Conservation (phyloP, 2,888 invertebrate genomes). For the Acanthopleura granulata region DNA sequence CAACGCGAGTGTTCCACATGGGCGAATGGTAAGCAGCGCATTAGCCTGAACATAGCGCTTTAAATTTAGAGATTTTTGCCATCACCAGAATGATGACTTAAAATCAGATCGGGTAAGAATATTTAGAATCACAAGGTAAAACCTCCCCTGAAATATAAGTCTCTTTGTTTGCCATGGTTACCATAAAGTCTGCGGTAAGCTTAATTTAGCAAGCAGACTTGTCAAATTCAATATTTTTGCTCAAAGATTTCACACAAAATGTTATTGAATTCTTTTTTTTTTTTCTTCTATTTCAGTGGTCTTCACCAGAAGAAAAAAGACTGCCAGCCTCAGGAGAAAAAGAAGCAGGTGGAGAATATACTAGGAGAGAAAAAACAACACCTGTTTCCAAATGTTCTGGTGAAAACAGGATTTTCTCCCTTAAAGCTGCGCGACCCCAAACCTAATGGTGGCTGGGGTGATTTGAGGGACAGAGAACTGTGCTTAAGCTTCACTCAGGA, state of each 20-base stretch:
- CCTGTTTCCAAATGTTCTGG: conserved; percentile 71
- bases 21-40: conserved; percentile 89
- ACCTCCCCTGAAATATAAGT: too few species aligned
- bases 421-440: conserved; percentile 66
- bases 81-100: too few species aligned
- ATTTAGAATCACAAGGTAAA: too few species aligned
- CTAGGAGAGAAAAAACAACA: conserved; percentile 68
- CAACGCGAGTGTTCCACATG: conserved; percentile 97
- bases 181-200: too few species aligned
- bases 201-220: too few species aligned
- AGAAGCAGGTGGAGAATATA: conserved; percentile 58
- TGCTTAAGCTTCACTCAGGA: conserved; percentile 73
- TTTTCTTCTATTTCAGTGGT: conserved; percentile 91
- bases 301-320: conserved; percentile 88
- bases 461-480: conserved; percentile 85
- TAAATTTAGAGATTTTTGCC: too few species aligned
- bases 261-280: conserved; percentile 44
- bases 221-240: too few species aligned
- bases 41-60: too few species aligned
- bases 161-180: too few species aligned
- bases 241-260: too few species aligned
- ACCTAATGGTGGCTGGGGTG: conserved; percentile 97
- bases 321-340: conserved; percentile 63
- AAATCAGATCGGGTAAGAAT: too few species aligned
- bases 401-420: conserved; percentile 74